These are phyloP conservation scores for Omphaloscelis lunosa DNA, from an alignment of 2,888 invertebrate genomes.

Conservation along the genomic window DNA sequence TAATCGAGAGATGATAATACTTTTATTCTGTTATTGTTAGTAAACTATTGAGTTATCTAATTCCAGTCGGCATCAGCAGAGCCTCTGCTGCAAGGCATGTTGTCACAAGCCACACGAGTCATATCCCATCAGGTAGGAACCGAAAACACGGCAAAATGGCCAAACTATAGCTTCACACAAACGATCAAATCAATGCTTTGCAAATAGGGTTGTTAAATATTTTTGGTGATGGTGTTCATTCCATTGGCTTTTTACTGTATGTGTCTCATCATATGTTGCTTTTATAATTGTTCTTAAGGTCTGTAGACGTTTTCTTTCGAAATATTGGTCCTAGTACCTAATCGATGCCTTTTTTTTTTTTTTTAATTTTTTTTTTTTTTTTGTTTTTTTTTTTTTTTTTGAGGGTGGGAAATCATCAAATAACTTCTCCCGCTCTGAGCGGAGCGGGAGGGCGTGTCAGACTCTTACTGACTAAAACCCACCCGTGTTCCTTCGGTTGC, in stretches of 20 bases:
- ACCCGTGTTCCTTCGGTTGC: no score
- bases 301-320: neutral
- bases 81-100: constrained; percentile 49
- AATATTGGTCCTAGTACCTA: neutral
- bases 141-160: neutral
- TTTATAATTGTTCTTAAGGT: neutral
- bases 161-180: neutral
- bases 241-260: constrained; percentile 9
- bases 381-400: no score
- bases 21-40: no score
- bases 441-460: no score
- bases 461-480: no score
- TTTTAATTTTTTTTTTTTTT: no score
- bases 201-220: neutral
- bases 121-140: constrained; percentile 49
- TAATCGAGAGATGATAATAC: no score
- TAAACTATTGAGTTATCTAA: constrained; percentile 2
- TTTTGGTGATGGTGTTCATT: constrained; percentile 22
- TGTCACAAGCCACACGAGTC: constrained; percentile 54
- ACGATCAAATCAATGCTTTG: constrained; percentile 8
- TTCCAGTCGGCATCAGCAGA: constrained; percentile 47
- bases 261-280: constrained; percentile 14
- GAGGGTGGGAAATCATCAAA: no score
- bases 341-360: neutral
- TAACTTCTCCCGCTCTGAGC: no score